Evolutionary conservation across 2,797 vertebrate species (phyloP).

Genomic region (Protonibea diacanthus): DNA sequence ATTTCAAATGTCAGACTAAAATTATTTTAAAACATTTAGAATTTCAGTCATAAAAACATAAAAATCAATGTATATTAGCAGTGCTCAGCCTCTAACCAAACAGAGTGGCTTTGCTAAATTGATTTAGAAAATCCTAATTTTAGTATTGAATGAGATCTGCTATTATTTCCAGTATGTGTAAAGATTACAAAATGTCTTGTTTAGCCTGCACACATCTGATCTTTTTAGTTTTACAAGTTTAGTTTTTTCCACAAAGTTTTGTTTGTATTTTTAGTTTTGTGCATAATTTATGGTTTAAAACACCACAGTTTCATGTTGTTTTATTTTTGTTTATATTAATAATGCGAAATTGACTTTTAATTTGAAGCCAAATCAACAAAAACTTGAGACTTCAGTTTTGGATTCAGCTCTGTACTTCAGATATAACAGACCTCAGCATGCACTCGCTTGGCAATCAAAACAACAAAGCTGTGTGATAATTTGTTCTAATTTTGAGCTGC

Average conservation of each 20-base stretch:
- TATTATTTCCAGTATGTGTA: too few relatives aligned
- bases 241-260: background rate
- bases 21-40: background rate
- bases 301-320: background rate
- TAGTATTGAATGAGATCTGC: too few relatives aligned
- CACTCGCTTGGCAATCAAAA: slow-evolving; percentile 39
- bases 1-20: background rate
- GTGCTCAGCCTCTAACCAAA: too few relatives aligned
- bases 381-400: slow-evolving; percentile 20
- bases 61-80: too few relatives aligned
- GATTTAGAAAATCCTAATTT: too few relatives aligned
- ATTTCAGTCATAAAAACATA: too few relatives aligned
- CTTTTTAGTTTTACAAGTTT: too few relatives aligned
- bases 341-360: slow-evolving; percentile 4
- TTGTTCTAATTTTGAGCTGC: slow-evolving; percentile 38
- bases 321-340: slow-evolving; percentile 12
- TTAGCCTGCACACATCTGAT: too few relatives aligned
- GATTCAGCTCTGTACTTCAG: slow-evolving; percentile 27
- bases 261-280: background rate
- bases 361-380: slow-evolving; percentile 30
- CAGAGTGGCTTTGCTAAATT: too few relatives aligned
- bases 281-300: background rate
- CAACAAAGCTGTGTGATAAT: slow-evolving; percentile 40
- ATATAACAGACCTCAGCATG: slow-evolving; percentile 19
- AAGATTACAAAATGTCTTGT: too few relatives aligned